Evolutionary conservation across 2,797 vertebrate genomes (phyloP).

Genomic region (Clarias pachynema): DNA sequence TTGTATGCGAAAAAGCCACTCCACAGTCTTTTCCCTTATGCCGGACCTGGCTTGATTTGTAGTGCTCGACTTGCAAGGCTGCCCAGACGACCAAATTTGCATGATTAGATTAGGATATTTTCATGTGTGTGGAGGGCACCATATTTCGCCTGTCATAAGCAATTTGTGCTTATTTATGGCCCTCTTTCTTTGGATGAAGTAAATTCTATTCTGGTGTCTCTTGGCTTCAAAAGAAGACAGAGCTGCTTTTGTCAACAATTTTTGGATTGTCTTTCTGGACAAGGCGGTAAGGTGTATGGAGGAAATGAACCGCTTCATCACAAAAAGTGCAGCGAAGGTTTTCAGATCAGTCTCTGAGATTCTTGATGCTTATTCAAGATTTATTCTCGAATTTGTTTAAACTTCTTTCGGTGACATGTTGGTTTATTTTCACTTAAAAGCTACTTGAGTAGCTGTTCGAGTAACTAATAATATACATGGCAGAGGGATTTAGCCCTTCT

Average conservation of each 20-base stretch:
- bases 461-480: background rate
- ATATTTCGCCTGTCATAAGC: constrained; percentile 51
- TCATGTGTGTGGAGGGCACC: constrained; percentile 46
- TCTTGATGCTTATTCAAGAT: background rate
- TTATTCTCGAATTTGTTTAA: background rate
- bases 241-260: constrained; percentile 16
- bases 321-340: background rate
- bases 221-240: background rate
- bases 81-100: constrained; percentile 56
- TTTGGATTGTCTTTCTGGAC: background rate
- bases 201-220: constrained; percentile 24
- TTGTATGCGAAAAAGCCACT: background rate
- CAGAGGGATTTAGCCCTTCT: background rate
- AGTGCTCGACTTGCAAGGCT: constrained; percentile 23
- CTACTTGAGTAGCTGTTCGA: background rate
- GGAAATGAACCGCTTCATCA: background rate
- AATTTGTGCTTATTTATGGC: constrained; percentile 53
- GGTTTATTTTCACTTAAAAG: background rate
- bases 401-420: background rate
- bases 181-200: constrained; percentile 25
- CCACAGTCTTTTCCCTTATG: background rate
- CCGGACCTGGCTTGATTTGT: constrained; percentile 37
- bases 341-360: background rate
- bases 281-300: background rate
- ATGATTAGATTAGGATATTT: constrained; percentile 63